Conservation (phyloP, 2,888 invertebrate genomes). For the Noctua janthina region DNA sequence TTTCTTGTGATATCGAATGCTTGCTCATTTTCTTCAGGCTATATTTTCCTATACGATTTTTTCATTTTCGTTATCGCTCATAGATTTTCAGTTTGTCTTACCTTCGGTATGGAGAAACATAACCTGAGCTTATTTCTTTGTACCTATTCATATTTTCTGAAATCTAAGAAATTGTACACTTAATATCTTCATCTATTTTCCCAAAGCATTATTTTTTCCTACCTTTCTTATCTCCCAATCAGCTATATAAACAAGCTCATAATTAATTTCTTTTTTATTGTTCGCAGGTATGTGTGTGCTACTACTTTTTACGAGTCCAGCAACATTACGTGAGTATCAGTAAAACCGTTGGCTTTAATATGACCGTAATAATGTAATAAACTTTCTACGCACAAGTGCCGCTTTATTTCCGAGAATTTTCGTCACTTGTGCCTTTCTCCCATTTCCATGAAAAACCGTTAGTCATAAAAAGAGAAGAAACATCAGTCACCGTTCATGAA, state of each 20-base stretch:
- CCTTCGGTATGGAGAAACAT: neutral
- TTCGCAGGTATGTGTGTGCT: constrained; percentile 65
- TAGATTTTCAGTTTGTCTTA: neutral
- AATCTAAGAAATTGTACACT: neutral
- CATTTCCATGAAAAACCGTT: constrained; percentile 48
- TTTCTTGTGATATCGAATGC: neutral
- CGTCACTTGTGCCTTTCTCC: constrained; percentile 40
- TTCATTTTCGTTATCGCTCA: neutral
- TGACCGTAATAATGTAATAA: constrained; percentile 53
- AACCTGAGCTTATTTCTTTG: neutral
- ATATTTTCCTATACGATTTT: neutral
- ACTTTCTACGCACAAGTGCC: constrained; percentile 56
- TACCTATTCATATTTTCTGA: neutral
- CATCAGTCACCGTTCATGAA: constrained; percentile 3
- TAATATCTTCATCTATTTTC: neutral
- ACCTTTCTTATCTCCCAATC: constrained; percentile 30
- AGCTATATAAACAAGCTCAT: constrained; percentile 8
- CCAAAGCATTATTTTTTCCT: constrained; percentile 4
- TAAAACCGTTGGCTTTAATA: constrained; percentile 49
- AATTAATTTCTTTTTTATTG: constrained; percentile 59
- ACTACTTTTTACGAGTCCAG: constrained; percentile 38
- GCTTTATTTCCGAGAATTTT: constrained; percentile 59
- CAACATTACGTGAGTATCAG: constrained; percentile 57
- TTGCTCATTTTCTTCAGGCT: neutral
- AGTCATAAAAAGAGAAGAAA: constrained; percentile 42